These are phyloP conservation scores for Sisyra nigra DNA, from an alignment of 2,888 invertebrate genomes.

Conservation along the genomic window DNA sequence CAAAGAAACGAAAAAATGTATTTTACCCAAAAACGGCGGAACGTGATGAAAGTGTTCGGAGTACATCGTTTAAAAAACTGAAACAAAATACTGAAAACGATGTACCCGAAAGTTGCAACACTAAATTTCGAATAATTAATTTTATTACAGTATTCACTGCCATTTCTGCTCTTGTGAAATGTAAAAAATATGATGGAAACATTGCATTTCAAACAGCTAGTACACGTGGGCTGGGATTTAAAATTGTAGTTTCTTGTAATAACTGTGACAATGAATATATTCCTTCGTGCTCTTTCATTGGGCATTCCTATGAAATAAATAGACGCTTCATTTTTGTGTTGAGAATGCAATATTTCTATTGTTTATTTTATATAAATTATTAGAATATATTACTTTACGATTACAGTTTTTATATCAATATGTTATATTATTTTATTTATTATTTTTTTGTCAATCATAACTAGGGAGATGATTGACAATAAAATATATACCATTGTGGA, in stretches of 20 bases:
- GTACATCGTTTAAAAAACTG: conserved; percentile 8
- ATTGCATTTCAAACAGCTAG: conserved; percentile 7
- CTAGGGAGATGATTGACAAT: no score
- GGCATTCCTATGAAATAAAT: conserved; percentile 10
- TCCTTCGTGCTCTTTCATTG: conserved; percentile 9
- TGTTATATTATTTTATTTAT: no score
- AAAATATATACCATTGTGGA: no score
- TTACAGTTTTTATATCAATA: no score
- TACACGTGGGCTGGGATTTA: conserved; percentile 10
- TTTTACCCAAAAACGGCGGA: conserved; percentile 11
- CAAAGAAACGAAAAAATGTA: conserved; percentile 6
- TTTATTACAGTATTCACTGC: conserved; percentile 7
- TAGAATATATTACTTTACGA: no score
- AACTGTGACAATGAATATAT: no score
- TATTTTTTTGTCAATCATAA: no score
- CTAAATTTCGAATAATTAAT: conserved; percentile 7
- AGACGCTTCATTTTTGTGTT: conserved; percentile 9
- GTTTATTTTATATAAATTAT: no score
- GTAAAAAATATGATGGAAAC: conserved; percentile 10
- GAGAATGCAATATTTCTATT: no score
- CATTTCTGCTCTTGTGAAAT: conserved; percentile 7
- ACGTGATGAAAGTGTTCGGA: conserved; percentile 7
- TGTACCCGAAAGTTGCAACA: conserved; percentile 3
- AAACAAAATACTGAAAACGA: conserved; percentile 4
- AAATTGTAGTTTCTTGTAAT: no score